Evolutionary conservation across 2,888 invertebrate species (phyloP).

Genomic region (Rambutsinella grinnellia): DNA sequence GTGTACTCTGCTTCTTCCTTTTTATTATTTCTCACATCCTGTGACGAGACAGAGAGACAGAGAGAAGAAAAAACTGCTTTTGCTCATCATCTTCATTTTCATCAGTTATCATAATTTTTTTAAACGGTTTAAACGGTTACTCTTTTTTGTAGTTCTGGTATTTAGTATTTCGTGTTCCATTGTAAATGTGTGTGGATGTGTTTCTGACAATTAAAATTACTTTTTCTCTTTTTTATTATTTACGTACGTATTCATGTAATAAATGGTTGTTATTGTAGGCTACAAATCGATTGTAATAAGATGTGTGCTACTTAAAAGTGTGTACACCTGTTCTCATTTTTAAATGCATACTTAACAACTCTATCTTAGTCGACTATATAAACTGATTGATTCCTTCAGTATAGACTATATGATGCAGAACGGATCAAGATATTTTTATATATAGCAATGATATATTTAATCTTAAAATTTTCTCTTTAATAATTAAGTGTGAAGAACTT

Average conservation of each 20-base stretch:
- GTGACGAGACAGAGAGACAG: too few relatives aligned
- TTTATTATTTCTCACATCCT: not conserved
- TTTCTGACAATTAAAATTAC: not conserved
- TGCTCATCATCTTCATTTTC: not conserved
- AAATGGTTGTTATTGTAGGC: not conserved
- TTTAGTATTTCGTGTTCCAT: too few relatives aligned
- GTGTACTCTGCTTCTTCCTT: constrained; percentile 6
- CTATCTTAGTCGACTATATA: not conserved
- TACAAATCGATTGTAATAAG: not conserved
- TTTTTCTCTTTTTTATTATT: not conserved
- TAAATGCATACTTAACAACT: constrained; percentile 4
- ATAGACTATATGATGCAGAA: not conserved
- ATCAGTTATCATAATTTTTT: not conserved
- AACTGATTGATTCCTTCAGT: not conserved
- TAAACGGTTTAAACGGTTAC: not conserved
- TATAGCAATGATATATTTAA: not conserved
- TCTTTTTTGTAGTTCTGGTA: not conserved
- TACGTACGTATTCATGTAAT: not conserved
- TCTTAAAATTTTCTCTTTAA: too few relatives aligned
- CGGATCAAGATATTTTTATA: not conserved
- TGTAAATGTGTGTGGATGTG: too few relatives aligned
- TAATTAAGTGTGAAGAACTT: too few relatives aligned
- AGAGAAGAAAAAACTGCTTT: not conserved
- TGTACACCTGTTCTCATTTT: not conserved
- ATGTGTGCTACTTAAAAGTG: constrained; percentile 2